Base-by-base conservation (phyloP, 2,113 vertebrate genomes). In the Melanostigma gelatinosum region DNA sequence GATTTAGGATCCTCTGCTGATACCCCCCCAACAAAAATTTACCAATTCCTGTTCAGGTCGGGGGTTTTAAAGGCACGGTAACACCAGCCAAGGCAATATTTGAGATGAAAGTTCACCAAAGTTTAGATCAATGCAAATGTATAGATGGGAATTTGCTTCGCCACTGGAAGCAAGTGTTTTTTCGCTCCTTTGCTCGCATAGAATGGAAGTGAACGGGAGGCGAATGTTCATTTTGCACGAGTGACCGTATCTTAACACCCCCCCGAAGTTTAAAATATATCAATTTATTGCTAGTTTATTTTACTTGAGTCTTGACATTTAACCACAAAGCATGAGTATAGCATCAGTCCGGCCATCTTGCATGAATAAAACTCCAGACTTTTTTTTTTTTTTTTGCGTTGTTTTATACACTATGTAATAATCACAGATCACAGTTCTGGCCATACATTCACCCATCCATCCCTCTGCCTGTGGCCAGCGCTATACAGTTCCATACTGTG, bases 401-500 rank as follows among this genome's bases (percentile, higher is more conserved):
- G 55, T 78, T 85, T 72, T 36, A 66, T 61, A 57, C 57, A 65
- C 63, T 62, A 44, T 78, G 55, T 73, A 79, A 71, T 85, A 76
- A 89, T 84, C 69, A 75, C 32, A 72, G 89, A 89, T 90, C 71
- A 75, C 32, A 78, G 63, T 3, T 85, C 55, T 85, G 78, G 65
- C 55, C 78, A 32, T 85, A 78, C 61, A 87, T 74, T 77, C 72
- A 87, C 85, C 70, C 72, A 87, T 86, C 85, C 74, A 80, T 88
- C 86, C 82, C 73, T 81, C 76, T 88, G 82, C 91, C 82, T 80
- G 75, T 91, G 80, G 90, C 88, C 90, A 89, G 79, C 87, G 79
- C 82, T 92, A 89, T 92, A 92, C 86, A 85, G 88, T 90, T 91
- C 92, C 92, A 91, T 94, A 92, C 90, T 92, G 91, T 89, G 91